These are phyloP conservation scores for Drosophila repleta DNA, from an alignment of 1,140 invertebrate species.

Conservation along the genomic window DNA sequence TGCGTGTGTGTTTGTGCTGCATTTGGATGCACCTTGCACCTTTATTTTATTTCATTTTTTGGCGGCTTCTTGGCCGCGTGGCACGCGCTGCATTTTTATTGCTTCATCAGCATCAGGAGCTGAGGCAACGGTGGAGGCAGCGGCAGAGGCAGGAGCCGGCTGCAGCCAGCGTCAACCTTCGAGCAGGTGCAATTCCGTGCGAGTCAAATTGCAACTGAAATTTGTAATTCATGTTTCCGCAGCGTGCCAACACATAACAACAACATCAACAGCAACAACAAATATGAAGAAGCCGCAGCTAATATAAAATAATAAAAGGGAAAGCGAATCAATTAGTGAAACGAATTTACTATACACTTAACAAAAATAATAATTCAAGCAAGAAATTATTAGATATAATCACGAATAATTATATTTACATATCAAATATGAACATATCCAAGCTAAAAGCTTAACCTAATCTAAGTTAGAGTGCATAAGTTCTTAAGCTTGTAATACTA, in stretches of 20 bases:
- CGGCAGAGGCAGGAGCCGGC: conserved; percentile 37
- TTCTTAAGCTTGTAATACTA: too few relatives aligned
- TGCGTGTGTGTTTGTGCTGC: conserved; percentile 17
- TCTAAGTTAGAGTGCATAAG: too few relatives aligned
- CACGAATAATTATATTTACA: too few relatives aligned
- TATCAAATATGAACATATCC: too few relatives aligned
- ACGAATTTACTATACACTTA: conserved; percentile 17
- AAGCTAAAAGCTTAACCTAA: too few relatives aligned
- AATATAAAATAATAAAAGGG: conserved; percentile 17
- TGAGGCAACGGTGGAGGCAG: conserved; percentile 38
- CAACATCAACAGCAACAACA: conserved; percentile 18
- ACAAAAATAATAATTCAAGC: too few relatives aligned
- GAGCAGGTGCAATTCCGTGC: conserved; percentile 63
- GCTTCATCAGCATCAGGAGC: conserved; percentile 63
- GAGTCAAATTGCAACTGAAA: conserved; percentile 61
- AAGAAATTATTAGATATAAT: too few relatives aligned
- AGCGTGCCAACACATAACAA: conserved; percentile 28
- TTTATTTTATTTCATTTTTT: conserved; percentile 39
- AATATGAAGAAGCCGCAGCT: conserved; percentile 8
- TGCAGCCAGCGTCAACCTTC: conserved; percentile 40
- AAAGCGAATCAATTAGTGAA: neutral
- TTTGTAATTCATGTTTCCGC: conserved; percentile 76
- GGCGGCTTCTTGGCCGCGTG: conserved; percentile 46
- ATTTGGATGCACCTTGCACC: conserved; percentile 70
- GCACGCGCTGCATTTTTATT: conserved; percentile 80